A percentile compares a stretch with the other conserved stretches of the same genome.
These are phyloP conservation scores for Chanos chanos DNA, from an alignment of 2,797 vertebrate genomes.

Conservation along the genomic window DNA sequence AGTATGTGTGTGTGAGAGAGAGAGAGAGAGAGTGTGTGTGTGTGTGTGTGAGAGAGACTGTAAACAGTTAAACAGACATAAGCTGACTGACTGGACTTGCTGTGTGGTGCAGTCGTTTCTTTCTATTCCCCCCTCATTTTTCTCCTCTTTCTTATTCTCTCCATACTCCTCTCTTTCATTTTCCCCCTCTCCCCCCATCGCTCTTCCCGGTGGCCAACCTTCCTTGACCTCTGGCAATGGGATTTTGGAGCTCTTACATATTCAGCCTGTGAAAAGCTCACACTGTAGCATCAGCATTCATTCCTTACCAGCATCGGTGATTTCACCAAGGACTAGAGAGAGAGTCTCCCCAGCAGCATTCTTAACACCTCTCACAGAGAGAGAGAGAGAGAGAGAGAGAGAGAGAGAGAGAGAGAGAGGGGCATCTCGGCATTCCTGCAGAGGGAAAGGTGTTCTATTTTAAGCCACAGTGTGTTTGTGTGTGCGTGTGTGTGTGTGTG, in stretches of 20 bases:
- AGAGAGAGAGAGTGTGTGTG: no score
- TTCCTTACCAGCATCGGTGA: constrained; percentile 13
- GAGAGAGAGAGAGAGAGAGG: background rate
- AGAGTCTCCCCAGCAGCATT: constrained; percentile 13
- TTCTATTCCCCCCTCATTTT: background rate
- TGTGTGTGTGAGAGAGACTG: no score
- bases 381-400: background rate
- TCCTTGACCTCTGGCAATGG: background rate
- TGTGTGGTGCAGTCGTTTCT: no score
- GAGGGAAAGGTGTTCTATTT: constrained; percentile 34
- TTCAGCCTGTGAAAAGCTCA: no score
- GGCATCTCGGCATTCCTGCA: constrained; percentile 12
- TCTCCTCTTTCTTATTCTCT: background rate
- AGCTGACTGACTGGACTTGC: no score
- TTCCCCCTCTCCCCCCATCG: background rate
- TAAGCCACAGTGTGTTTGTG: constrained; percentile 26
- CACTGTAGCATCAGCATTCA: background rate
- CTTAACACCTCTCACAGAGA: constrained; percentile 22
- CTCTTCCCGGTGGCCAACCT: background rate
- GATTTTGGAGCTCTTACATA: background rate
- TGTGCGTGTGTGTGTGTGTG: no score
- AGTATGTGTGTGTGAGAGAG: no score
- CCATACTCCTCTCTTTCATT: background rate
- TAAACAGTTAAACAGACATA: no score
- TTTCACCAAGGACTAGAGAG: constrained; percentile 21